Evolutionary conservation across 2,113 vertebrate genomes (phyloP), one percentile per base, ranked within the genome.

Genomic region (Megaleporinus macrocephalus): DNA sequence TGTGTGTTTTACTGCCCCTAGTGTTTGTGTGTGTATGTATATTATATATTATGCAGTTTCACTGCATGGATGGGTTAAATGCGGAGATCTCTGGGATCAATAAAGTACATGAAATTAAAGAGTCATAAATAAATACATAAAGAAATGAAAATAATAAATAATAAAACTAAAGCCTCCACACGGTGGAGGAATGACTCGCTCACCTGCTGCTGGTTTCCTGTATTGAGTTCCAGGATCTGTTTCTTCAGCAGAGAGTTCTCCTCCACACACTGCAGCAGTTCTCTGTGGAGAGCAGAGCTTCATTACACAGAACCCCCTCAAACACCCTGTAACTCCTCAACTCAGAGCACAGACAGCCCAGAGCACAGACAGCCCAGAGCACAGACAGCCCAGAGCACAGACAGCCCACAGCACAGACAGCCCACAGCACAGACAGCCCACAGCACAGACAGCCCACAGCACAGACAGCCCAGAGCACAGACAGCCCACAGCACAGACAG

Each of bases 141-240:
- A 77, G 9, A 55, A n/a, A 18, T 0, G 41, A 24, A 27, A 57
- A 61, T 15, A 9, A 2, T 14, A 70, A 41, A 70, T 4, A 1
- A 69, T 12, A 80, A 30, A 53, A 47, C 33, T 7, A 4, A 36
- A 4, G 3, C 36, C 7, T 36, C 36, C 36, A 36, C n/a, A 6
- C 3, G 3, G 33, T 4, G 3, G 41, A 44, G 41, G 41, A 7
- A 44, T 11, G 9, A 10, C 12, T 27, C 0, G 65, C 86, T 65
- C 86, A 98, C 98, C 96, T 96, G 96, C 57, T 95, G 94, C 55
- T 97, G 94, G 82, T 87, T 93, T 70, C 77, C 91, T 73, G 88
- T 53, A 0, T 86, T 85, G 33, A 94, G 89, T 44, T 96, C 95
- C 75, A 92, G 91, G 0, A 92, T 91, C 80, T 95, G 94, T 88